These are phyloP conservation scores for Chelon labrosus DNA, from an alignment of 2,797 vertebrate genomes.

Conservation along the genomic window DNA sequence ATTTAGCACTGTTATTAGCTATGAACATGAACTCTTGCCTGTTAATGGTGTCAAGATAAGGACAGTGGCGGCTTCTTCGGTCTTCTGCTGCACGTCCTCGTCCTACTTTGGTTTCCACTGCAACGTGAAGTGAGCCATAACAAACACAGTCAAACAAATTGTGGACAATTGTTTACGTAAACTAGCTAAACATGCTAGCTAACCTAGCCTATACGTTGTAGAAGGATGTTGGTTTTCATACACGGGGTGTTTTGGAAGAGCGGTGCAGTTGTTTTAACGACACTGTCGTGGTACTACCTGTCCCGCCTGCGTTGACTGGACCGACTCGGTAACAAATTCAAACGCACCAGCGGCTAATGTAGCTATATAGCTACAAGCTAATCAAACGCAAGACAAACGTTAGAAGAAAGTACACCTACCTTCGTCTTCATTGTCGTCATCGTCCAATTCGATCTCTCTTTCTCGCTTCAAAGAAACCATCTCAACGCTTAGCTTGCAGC, in stretches of 20 bases:
- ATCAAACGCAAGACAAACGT: conserved; percentile 25
- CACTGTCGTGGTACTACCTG: not conserved
- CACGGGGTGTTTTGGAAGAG: not conserved
- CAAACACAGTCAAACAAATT: accelerated
- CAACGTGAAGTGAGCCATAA: not conserved
- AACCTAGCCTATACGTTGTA: not conserved
- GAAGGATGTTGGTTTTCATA: not conserved
- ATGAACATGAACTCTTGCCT: conserved; percentile 77
- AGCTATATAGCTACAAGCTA: conserved; percentile 52
- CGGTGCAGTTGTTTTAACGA: not conserved
- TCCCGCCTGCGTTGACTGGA: not conserved
- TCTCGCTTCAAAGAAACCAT: conserved; percentile 84
- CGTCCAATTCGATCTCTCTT: conserved; percentile 74
- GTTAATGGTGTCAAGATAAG: conserved; percentile 97
- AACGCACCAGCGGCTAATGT: not conserved
- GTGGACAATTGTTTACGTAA: not conserved
- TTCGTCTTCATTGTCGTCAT: conserved; percentile 78
- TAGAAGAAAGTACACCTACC: conserved; percentile 52
- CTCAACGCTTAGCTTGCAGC: not conserved
- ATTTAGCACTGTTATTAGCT: conserved; percentile 1
- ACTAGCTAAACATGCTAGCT: conserved; percentile 49
- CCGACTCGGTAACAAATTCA: not conserved
- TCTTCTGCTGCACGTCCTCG: conserved; percentile 87
- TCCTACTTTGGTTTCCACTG: conserved; percentile 83
- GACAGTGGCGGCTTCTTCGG: conserved; percentile 94